Conservation (phyloP, 2,888 invertebrate species). For the Athripsodes cinereus region DNA sequence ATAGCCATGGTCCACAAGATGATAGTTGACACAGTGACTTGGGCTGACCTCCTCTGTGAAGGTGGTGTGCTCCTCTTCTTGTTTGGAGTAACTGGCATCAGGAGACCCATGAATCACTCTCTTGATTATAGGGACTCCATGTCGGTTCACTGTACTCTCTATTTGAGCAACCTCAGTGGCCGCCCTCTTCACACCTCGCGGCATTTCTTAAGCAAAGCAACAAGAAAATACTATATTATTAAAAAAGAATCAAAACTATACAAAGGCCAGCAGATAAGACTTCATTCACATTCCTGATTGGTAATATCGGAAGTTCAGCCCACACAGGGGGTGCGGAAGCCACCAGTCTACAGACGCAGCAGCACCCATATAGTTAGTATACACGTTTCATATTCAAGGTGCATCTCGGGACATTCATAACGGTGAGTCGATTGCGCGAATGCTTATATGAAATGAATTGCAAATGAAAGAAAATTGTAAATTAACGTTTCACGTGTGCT, state of each 20-base stretch:
- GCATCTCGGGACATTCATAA: not conserved
- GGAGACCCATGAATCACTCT: conserved; percentile 25
- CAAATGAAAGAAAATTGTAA: conserved; percentile 6
- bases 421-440: not conserved
- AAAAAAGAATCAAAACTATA: not conserved
- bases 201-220: conserved; percentile 42
- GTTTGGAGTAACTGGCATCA: conserved; percentile 16
- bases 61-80: conserved; percentile 47
- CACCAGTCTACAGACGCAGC: conserved; percentile 9
- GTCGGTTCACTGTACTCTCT: conserved; percentile 40
- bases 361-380: not conserved
- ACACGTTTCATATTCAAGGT: not conserved
- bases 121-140: conserved; percentile 19
- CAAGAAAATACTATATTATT: not conserved
- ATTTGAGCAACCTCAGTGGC: conserved; percentile 47
- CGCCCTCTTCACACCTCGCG: conserved; percentile 55
- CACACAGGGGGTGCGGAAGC: conserved; percentile 16
- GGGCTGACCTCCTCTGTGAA: conserved; percentile 46
- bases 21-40: conserved; percentile 59
- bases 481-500: conserved; percentile 10
- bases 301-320: not conserved
- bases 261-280: not conserved
- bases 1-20: conserved; percentile 82
- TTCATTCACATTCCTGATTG: not conserved
- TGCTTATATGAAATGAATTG: not conserved